Evolutionary conservation across 35 echinoderm and acorn worm species (phyloP), one percentile per base, ranked within the genome.

Genomic region (Diadema setosum): DNA sequence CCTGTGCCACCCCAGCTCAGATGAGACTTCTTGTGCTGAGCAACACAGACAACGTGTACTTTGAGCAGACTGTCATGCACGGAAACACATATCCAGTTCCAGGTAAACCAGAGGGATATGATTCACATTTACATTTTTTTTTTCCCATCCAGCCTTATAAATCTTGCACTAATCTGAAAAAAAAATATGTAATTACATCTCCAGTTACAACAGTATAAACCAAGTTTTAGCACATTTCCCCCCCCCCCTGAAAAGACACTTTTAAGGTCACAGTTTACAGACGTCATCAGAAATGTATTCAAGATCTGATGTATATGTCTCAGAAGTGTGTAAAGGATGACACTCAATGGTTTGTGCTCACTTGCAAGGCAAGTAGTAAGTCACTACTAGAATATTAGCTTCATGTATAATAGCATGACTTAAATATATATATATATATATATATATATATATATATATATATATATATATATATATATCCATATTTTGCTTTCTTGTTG

Each of bases 61-160:
- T 87, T 46, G 42, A 87, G 63, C 39, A 87, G 63, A 87, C 65
- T 9, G 85, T 87, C 20, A 74, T 70, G 29, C 63, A 87, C 34
- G 63, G 85, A 33, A 57, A 87, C 25, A 73, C 85, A 7, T 75
- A 73, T 31, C 41, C 60, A 15, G 75, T 87, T 20, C 85, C 85
- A 87, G 85, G 85, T 75, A 25, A 70, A 33, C 33, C 40, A 20
- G 33, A 9, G 8, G 20, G 32, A 14, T 9, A 14, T 12, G 11
- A 70, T 70, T 11, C 27, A 8, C 65, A 70, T 8, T 26, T 70
- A 26, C 65, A 52, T n/a, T 52, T 11, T n/a, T 44, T 39, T 73
- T 35, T 67, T 20, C 31, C 26, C 32, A 35, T 4, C 3, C 33
- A 27, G 29, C 27, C 69, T n/a, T 60, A 8, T 24, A 18, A 60